These are phyloP conservation scores for Prorops nasuta DNA, from an alignment of 1,140 invertebrate species.

Conservation along the genomic window DNA sequence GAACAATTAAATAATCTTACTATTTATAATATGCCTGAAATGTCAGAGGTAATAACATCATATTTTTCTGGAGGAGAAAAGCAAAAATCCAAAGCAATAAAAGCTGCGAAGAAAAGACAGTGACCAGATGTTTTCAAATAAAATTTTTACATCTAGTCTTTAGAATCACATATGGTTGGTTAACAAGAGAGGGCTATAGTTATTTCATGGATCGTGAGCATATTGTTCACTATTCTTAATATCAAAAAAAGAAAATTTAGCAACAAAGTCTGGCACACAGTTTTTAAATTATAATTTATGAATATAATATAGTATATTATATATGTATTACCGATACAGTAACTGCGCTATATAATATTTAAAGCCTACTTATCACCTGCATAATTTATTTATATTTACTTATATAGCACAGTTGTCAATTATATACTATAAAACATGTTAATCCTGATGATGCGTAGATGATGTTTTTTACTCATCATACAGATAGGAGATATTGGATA, in stretches of 20 bases:
- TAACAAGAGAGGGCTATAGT: no score
- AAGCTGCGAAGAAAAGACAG: constrained; percentile 69
- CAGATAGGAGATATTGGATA: no score
- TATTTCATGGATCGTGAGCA: not conserved
- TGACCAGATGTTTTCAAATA: constrained; percentile 27
- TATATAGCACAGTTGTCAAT: no score
- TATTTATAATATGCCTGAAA: constrained; percentile 85
- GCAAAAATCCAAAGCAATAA: constrained; percentile 62
- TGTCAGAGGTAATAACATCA: constrained; percentile 85
- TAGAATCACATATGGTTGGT: not conserved
- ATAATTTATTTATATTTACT: no score
- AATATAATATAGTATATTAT: not conserved
- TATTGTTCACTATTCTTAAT: not conserved
- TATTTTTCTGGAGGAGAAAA: constrained; percentile 70
- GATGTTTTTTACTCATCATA: no score
- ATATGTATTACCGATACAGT: not conserved
- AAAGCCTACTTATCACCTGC: no score
- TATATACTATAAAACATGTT: no score
- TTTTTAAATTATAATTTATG: not conserved
- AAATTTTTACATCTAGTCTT: constrained; percentile 2
- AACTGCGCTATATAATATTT: no score
- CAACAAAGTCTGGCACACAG: not conserved
- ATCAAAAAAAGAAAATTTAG: not conserved
- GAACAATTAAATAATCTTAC: constrained; percentile 82
- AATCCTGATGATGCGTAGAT: no score